Evolutionary conservation across 2,113 vertebrate genomes (phyloP).

Genomic region (Taurulus bubalis): DNA sequence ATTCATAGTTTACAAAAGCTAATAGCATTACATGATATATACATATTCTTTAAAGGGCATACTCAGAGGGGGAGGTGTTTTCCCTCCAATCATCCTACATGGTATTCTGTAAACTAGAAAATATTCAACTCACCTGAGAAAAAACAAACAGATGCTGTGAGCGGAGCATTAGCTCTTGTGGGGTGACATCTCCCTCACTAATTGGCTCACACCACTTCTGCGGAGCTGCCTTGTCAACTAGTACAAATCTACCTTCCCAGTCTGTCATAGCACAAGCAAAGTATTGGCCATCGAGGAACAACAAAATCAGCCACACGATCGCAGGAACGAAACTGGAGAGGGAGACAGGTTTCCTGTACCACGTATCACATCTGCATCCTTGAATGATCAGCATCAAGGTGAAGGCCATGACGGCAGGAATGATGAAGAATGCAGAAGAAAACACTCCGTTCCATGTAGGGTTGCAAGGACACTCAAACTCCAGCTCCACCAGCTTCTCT

Average conservation of each 20-base stretch:
- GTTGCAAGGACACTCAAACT: slow-evolving; percentile 84
- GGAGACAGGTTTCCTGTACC: slow-evolving; percentile 74
- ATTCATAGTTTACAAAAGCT: not conserved
- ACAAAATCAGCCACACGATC: slow-evolving; percentile 82
- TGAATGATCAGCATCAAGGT: slow-evolving; percentile 83
- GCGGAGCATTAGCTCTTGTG: slow-evolving; percentile 80
- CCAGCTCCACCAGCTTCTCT: slow-evolving; percentile 84
- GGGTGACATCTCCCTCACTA: slow-evolving; percentile 74
- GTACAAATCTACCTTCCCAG: slow-evolving; percentile 82
- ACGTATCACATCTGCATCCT: slow-evolving; percentile 77
- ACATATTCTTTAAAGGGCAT: not conserved
- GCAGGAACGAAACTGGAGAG: slow-evolving; percentile 80
- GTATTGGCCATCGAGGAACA: slow-evolving; percentile 84
- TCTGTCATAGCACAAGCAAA: slow-evolving; percentile 83
- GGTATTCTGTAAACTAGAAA: not conserved
- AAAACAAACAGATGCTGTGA: slow-evolving; percentile 81
- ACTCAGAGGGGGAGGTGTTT: not conserved
- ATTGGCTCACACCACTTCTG: slow-evolving; percentile 84
- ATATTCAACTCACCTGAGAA: slow-evolving; percentile 80
- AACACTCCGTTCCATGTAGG: slow-evolving; percentile 80
- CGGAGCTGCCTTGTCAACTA: slow-evolving; percentile 81
- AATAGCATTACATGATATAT: not conserved
- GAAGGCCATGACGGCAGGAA: slow-evolving; percentile 83
- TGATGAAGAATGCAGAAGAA: slow-evolving; percentile 83
- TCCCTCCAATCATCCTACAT: not conserved